A percentile compares a stretch with the other conserved stretches of the same genome.
Conservation (phyloP, 2,797 vertebrate genomes). For the Myripristis jacobus region DNA sequence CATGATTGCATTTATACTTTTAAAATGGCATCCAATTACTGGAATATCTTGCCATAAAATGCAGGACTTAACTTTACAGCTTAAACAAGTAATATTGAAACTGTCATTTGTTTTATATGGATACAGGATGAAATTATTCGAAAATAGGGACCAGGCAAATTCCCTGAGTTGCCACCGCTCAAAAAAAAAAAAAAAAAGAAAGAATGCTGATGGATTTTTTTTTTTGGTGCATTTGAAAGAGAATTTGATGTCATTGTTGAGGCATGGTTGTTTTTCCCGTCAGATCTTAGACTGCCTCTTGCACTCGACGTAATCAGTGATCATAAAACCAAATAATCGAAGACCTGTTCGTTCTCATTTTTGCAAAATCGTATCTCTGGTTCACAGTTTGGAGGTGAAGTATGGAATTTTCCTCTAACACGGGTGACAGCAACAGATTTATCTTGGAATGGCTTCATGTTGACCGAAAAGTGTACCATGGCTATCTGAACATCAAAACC, state of each 20-base stretch:
- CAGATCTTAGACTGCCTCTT: background rate
- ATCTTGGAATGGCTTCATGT: constrained; percentile 71
- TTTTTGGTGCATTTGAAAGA: background rate
- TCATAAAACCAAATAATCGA: constrained; percentile 1
- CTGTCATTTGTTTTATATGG: constrained; percentile 34
- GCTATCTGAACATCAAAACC: constrained; percentile 80
- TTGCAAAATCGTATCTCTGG: constrained; percentile 8
- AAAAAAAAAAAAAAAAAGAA: constrained; percentile 39
- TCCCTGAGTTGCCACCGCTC: constrained; percentile 21
- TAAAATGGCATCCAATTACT: constrained; percentile 49
- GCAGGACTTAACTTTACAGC: constrained; percentile 18
- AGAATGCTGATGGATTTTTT: background rate
- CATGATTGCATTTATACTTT: constrained; percentile 53
- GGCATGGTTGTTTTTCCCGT: background rate
- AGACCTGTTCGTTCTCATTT: constrained; percentile 1
- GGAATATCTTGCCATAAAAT: constrained; percentile 52
- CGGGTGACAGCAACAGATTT: constrained; percentile 70
- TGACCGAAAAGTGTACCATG: constrained; percentile 68
- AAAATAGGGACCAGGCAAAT: constrained; percentile 33
- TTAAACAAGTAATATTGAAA: constrained; percentile 54
- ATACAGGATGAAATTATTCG: constrained; percentile 19
- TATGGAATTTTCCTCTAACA: constrained; percentile 48
- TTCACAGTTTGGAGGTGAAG: constrained; percentile 33
- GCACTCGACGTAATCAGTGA: background rate
- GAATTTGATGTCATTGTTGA: background rate